A percentile compares a stretch with the other conserved stretches of the same genome.
Conservation (phyloP, 2,888 invertebrate species). For the Andrena marginata region DNA sequence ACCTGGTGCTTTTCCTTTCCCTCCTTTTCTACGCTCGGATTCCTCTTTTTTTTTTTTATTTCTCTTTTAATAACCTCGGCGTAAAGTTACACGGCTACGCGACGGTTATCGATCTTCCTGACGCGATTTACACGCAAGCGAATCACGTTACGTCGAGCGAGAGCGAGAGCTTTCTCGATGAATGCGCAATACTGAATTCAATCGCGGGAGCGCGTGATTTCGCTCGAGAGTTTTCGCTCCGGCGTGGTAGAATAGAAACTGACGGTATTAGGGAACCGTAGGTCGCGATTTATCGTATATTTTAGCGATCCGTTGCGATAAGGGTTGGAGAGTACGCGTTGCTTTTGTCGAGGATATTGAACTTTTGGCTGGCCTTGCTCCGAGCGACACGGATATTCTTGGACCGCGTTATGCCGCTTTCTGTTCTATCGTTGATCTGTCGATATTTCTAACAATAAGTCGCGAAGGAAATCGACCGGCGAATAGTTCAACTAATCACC, state of each 20-base stretch:
- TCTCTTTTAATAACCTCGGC: not conserved
- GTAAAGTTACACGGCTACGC: slow-evolving; percentile 24
- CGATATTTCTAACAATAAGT: slow-evolving; percentile 6
- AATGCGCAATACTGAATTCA: not conserved
- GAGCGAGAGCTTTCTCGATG: slow-evolving; percentile 9
- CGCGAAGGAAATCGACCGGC: not conserved
- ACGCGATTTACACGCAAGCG: slow-evolving; percentile 54
- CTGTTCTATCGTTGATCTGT: not conserved
- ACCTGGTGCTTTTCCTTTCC: not conserved
- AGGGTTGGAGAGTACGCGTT: not conserved
- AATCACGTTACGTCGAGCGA: slow-evolving; percentile 36
- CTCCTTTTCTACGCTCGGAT: not conserved
- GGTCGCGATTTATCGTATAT: slow-evolving; percentile 8
- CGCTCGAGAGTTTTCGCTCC: not conserved
- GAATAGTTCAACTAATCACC: slow-evolving; percentile 2
- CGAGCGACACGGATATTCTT: slow-evolving; percentile 42
- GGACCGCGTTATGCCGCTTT: slow-evolving; percentile 31
- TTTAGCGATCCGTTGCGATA: not conserved
- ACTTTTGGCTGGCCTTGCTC: slow-evolving; percentile 50
- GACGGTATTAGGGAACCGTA: not conserved
- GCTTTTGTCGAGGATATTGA: slow-evolving; percentile 46
- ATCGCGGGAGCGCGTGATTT: slow-evolving; percentile 15
- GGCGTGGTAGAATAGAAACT: not conserved
- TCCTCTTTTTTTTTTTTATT: not conserved
- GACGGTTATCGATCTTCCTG: slow-evolving; percentile 46